Evolutionary conservation across 2,888 invertebrate species (phyloP).

Genomic region (Leuctra nigra): DNA sequence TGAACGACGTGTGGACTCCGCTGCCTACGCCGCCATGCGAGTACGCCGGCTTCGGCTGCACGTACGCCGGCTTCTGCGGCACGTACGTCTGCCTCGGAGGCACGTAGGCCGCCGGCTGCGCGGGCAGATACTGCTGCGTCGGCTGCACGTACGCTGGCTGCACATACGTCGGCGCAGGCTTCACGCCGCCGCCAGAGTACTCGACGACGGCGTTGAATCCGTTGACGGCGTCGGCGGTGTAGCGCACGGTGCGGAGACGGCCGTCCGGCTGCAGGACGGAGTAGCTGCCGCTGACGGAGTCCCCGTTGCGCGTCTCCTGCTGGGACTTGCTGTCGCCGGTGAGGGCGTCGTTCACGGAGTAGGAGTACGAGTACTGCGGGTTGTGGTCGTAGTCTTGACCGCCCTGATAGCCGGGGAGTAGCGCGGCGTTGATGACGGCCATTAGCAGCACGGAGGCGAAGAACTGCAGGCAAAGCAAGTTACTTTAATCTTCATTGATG

Average conservation of each 20-base stretch:
- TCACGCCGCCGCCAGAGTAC: constrained; percentile 8
- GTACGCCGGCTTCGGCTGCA: not conserved
- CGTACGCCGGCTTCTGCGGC: constrained; percentile 6
- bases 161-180: constrained; percentile 13
- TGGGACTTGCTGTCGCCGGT: constrained; percentile 25
- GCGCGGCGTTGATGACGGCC: constrained; percentile 10
- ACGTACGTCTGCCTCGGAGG: not conserved
- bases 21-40: not conserved
- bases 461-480: too few relatives aligned
- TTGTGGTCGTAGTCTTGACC: constrained; percentile 21
- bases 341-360: constrained; percentile 22
- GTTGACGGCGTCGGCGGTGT: constrained; percentile 19
- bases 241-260: constrained; percentile 13
- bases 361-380: constrained; percentile 26
- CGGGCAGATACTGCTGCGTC: constrained; percentile 19
- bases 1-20: constrained; percentile 14
- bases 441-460: too few relatives aligned
- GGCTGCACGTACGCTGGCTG: constrained; percentile 7
- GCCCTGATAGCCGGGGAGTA: constrained; percentile 17
- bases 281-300: constrained; percentile 23
- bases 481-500: too few relatives aligned
- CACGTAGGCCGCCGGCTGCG: constrained; percentile 21
- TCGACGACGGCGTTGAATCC: constrained; percentile 29
- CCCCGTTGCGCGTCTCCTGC: constrained; percentile 25
- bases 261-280: constrained; percentile 14